Percentiles rank a stretch among this genome's conserved stretches.
phyloP scores from a whole-genome alignment of 2,113 vertebrate species.

The Phyllostomus discolor region DNA sequence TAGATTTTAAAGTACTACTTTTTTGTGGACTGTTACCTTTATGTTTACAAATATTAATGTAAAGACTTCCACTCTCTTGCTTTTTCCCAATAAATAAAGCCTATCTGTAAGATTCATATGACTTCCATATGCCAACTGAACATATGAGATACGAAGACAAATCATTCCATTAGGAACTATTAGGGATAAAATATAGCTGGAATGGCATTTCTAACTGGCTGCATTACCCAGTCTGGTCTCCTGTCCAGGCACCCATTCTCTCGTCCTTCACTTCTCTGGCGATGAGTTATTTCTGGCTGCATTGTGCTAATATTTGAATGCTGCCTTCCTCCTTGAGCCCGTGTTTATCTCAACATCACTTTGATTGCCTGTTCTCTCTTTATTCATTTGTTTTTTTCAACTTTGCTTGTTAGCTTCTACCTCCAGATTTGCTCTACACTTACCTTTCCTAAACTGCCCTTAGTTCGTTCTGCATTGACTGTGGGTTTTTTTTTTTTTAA shows the following conservation, averaged over 20 bases:
- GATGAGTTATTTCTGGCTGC: constrained; percentile 33
- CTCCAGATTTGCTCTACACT: not conserved
- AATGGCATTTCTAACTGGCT: not conserved
- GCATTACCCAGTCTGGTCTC: not conserved
- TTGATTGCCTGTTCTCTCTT: not conserved
- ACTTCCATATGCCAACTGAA: constrained; percentile 39
- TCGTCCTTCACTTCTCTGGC: not conserved
- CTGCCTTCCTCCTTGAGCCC: not conserved
- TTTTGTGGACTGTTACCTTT: constrained; percentile 25
- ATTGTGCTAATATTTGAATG: not conserved
- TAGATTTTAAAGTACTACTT: not conserved
- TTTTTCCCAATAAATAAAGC: not conserved
- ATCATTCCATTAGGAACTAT: not conserved
- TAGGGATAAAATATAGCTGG: constrained; percentile 18
- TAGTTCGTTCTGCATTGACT: not conserved
- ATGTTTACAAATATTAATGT: constrained; percentile 17
- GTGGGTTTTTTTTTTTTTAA: not conserved
- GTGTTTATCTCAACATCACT: constrained; percentile 29
- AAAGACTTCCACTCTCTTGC: not conserved
- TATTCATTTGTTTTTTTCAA: not conserved
- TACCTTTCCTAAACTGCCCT: not conserved
- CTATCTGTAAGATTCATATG: constrained; percentile 31
- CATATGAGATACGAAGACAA: constrained; percentile 34
- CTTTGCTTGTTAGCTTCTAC: not conserved
- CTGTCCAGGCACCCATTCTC: not conserved